phyloP scores from a whole-genome alignment of 2,797 vertebrate species.

The Columba guinea region DNA sequence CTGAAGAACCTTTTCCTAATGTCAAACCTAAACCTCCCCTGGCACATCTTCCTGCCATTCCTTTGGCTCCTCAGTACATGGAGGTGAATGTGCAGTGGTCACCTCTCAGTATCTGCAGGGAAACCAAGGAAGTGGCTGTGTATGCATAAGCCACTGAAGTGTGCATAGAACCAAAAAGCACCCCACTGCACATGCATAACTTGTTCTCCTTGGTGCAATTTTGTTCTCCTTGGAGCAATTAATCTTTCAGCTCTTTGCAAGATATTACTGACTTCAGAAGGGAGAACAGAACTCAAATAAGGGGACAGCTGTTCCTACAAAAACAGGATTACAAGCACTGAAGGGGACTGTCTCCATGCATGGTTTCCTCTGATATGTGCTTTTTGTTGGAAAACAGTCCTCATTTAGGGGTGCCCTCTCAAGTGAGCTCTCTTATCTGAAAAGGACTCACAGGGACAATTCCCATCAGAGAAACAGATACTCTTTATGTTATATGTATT shows the following conservation, averaged over 20 bases:
- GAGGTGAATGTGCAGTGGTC: background rate
- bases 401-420: background rate
- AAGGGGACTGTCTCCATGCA: background rate
- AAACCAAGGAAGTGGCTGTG: background rate
- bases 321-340: background rate
- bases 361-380: rapidly evolving
- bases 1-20: too few species aligned
- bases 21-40: too few species aligned
- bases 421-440: background rate
- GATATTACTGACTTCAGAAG: background rate
- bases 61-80: too few species aligned
- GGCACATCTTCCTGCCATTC: too few species aligned
- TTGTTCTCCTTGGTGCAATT: background rate
- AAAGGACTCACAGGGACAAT: background rate
- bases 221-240: background rate
- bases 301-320: background rate
- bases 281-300: background rate
- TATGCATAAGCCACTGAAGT: background rate
- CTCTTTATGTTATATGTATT: background rate
- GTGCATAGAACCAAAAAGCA: background rate
- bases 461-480: background rate
- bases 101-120: background rate
- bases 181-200: background rate
- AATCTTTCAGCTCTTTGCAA: background rate
- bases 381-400: background rate